A percentile compares a stretch with the other conserved stretches of the same genome.
These are phyloP conservation scores for Abrostola tripartita DNA, from an alignment of 2,888 invertebrate genomes.

Conservation along the genomic window DNA sequence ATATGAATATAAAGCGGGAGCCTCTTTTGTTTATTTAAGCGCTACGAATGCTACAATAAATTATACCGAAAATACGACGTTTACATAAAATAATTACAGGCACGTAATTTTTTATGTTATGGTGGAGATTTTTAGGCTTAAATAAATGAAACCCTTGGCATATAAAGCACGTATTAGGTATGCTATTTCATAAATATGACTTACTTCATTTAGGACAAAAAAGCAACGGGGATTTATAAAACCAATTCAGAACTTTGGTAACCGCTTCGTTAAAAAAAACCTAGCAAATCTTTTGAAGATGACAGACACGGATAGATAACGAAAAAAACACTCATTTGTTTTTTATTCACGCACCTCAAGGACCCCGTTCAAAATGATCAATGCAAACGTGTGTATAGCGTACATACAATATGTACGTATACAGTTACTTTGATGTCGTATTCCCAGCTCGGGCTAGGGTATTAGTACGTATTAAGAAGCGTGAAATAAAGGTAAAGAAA, in stretches of 20 bases:
- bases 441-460: conserved; percentile 51
- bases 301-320: background rate
- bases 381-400: background rate
- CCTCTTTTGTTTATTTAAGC: conserved; percentile 2
- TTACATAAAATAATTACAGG: conserved; percentile 13
- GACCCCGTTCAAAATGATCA: conserved; percentile 11
- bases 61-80: too few relatives aligned
- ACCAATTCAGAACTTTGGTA: conserved; percentile 1
- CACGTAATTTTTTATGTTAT: too few relatives aligned
- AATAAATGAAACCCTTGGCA: too few relatives aligned
- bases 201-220: too few relatives aligned
- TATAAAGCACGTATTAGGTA: too few relatives aligned
- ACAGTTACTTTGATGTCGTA: conserved; percentile 38
- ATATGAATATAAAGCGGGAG: conserved; percentile 6
- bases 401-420: background rate
- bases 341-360: conserved; percentile 7
- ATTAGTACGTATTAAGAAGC: conserved; percentile 77
- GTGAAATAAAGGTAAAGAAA: conserved; percentile 69
- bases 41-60: background rate
- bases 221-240: too few relatives aligned
- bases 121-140: too few relatives aligned
- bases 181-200: too few relatives aligned
- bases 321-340: background rate
- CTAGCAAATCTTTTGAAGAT: background rate
- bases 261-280: background rate